Conservation (phyloP, 2,888 invertebrate genomes). For the Cheiracanthium punctorium region DNA sequence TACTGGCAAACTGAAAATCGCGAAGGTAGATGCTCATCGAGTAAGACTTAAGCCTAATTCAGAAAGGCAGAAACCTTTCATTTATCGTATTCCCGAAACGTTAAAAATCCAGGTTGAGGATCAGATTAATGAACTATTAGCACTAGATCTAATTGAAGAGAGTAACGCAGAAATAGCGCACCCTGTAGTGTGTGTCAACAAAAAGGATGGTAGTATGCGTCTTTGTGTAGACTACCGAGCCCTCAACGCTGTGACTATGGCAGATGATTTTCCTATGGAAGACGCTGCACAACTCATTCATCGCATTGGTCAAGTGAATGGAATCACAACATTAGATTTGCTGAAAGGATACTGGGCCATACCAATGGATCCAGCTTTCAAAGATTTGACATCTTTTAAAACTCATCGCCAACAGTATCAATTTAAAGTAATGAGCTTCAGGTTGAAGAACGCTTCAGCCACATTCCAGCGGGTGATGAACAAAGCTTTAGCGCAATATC, state of each 20-base stretch:
- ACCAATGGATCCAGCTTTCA: background rate
- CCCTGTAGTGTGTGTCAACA: background rate
- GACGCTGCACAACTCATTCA: background rate
- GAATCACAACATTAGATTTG: background rate
- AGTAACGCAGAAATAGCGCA: background rate
- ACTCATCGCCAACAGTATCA: background rate
- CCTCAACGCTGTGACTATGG: background rate
- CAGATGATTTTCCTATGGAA: background rate
- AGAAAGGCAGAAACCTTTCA: background rate
- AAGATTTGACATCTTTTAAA: background rate
- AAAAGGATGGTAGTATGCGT: background rate
- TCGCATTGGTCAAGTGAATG: background rate
- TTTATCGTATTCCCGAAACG: background rate
- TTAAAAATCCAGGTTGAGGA: background rate
- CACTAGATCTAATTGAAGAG: background rate
- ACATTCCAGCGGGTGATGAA: conserved; percentile 18
- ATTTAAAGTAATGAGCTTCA: background rate
- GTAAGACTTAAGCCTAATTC: background rate
- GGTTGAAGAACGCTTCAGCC: background rate
- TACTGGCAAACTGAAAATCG: background rate
- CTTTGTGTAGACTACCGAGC: background rate
- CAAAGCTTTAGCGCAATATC: background rate
- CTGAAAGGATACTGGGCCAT: background rate
- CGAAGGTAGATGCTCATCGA: background rate
- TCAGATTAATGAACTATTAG: background rate